Conservation (phyloP, 2,888 invertebrate genomes). For the Hoplodrina ambigua region DNA sequence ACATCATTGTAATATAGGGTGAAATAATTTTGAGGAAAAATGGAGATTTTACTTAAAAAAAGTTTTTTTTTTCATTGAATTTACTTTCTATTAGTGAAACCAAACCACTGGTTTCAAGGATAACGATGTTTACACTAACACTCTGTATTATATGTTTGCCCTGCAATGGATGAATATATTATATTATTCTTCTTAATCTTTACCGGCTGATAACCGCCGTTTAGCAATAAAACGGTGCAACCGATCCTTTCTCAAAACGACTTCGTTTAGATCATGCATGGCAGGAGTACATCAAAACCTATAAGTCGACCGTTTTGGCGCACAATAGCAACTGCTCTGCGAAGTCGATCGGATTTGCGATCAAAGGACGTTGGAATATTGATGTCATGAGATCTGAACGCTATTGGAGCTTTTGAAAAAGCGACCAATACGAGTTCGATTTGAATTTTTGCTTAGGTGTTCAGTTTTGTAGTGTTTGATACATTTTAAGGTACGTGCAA, state of each 20-base stretch:
- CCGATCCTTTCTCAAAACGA: background rate
- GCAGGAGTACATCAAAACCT: conserved; percentile 13
- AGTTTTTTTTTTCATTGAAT: too few species aligned
- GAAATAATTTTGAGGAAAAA: too few species aligned
- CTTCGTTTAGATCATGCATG: conserved; percentile 21
- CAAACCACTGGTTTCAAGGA: too few species aligned
- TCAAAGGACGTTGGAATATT: conserved; percentile 33
- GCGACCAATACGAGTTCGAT: background rate
- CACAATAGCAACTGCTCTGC: conserved; percentile 34
- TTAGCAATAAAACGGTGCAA: background rate
- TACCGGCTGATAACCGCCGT: too few species aligned
- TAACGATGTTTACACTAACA: too few species aligned
- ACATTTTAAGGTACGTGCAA: background rate
- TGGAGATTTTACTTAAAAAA: too few species aligned
- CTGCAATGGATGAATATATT: too few species aligned
- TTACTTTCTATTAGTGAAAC: too few species aligned
- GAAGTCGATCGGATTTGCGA: conserved; percentile 32
- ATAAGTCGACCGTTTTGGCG: conserved; percentile 23
- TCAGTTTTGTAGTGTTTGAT: background rate
- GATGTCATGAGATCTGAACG: conserved; percentile 20
- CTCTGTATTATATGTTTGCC: too few species aligned
- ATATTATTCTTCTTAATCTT: too few species aligned
- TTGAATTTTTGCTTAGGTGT: background rate
- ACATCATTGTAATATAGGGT: too few species aligned
- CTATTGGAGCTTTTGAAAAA: conserved; percentile 1